These are phyloP conservation scores for Poecilia velifera DNA, from an alignment of 2,797 vertebrate genomes.

Conservation along the genomic window DNA sequence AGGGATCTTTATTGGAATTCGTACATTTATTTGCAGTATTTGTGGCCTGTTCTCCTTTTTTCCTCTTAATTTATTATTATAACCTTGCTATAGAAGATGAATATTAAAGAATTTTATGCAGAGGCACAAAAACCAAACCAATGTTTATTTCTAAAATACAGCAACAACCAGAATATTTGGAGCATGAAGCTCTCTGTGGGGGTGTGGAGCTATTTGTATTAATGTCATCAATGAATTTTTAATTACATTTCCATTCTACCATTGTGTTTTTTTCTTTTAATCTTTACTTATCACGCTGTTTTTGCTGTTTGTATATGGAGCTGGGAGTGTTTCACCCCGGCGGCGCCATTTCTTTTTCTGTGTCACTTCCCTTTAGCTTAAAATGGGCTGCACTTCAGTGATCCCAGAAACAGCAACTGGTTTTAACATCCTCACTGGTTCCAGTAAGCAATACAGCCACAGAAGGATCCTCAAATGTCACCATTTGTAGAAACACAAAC, in stretches of 20 bases:
- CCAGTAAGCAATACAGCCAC: conserved; percentile 57
- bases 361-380: conserved; percentile 18
- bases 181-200: conserved; percentile 22
- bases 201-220: conserved; percentile 22
- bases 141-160: conserved; percentile 32
- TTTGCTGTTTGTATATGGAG: conserved; percentile 23
- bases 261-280: conserved; percentile 9
- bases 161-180: conserved; percentile 14
- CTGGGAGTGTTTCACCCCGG: conserved; percentile 18
- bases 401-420: conserved; percentile 44
- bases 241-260: conserved; percentile 30
- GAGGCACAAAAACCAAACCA: conserved; percentile 2
- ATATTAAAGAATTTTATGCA: conserved; percentile 51
- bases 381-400: conserved; percentile 27
- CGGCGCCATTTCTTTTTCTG: neutral
- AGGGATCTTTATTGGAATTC: neutral
- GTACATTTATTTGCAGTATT: neutral
- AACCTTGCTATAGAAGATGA: conserved; percentile 50
- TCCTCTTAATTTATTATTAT: neutral
- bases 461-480: conserved; percentile 74
- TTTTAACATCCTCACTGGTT: conserved; percentile 47
- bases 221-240: conserved; percentile 35
- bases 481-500: conserved; percentile 47
- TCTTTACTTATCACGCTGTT: conserved; percentile 20
- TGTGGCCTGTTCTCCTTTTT: neutral